Evolutionary conservation across 2,888 invertebrate genomes (phyloP), one percentile per base, ranked within the genome.

Genomic region (Choristoneura rosaceana): DNA sequence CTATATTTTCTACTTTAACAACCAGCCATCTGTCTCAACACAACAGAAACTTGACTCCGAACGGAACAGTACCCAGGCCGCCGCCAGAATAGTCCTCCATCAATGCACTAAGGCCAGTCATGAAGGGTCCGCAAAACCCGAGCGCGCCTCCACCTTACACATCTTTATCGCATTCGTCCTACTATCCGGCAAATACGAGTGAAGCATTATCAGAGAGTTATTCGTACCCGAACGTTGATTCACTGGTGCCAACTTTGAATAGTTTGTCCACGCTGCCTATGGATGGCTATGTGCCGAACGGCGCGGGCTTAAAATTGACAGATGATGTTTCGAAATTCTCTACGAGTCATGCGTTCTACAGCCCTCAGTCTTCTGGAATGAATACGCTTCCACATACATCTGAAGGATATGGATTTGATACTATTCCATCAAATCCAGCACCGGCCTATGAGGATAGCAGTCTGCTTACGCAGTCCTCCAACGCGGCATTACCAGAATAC

Each of bases 221-320:
- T 91, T 91, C 92, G 77, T 92, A 90, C 80, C 77, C 81, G 64
- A 89, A 81, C 84, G 93, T 93, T 92, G 94, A 94, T 78, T 91
- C 92, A 93, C 77, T 92, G 82, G 86, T 88, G 74, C 83, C 85
- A 75, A 91, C 88, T 89, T 83, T 90, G 77, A 85, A 82, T 77
- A 83, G 88, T 66, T 77, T 93, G 79, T 81, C 90, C 68, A 77
- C 90, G 74, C 71, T 93, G 71, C 9, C 34, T 34, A 34, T 5
- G 4, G 34, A 34, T 34, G 34, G 4, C 34, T 34, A 34, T 2
- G 34, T 34, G 2, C 34, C 34, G 1, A 34, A 34, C 34, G 34
- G 34, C 34, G 2, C 34, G 34, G 34, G n/a, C n/a, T n/a, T n/a
- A n/a, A n/a, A n/a, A n/a, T n/a, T n/a, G n/a, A n/a, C n/a, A n/a